Base-by-base conservation (phyloP, 1,140 invertebrate species). In the Pseudoatta argentina region DNA sequence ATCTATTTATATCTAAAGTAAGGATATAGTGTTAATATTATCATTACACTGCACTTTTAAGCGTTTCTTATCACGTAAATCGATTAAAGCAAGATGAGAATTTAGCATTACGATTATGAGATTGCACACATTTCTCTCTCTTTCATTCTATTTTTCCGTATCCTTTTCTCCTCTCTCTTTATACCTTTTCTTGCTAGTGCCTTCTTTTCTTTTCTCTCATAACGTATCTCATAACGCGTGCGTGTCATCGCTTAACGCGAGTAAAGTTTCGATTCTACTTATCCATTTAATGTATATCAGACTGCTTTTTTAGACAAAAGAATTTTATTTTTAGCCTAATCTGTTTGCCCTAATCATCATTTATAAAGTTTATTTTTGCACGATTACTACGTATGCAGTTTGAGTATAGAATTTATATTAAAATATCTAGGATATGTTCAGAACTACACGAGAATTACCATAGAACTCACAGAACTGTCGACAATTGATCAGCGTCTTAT, bases 251-350 rank as follows among this genome's bases (percentile, higher is more conserved):
- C 3, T 2, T 30, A 30, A 30, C 87, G 75, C 85, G 86, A 92
- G 86, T 86, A 90, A 82, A 90, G 85, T 69, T 87, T 92, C 79
- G 81, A 91, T 81, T 91, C 91, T 89, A 92, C 90, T 92, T 92
- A 92, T 87, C 91, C 91, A 92, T 89, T 92, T 92, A 92, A 87
- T 86, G 77, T 73, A 51, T 14, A 85, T 66, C 69, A 91, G 76
- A 76, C 72, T 88, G 87, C 86, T 89, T 86, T 82, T 88, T 81
- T 90, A 73, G 24, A 64, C n/a, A 85, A 73, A 79, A 82, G 27
- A 87, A 86, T 86, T 85, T 86, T 69, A 85, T 86, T 88, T 21
- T 3, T 59, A 27, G 2, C 34, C 3, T 30, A 5, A 55, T 48
- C 4, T 6, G 34, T 30, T 44, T 72, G 21, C 39, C 30, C 12